Base-by-base conservation (phyloP, 1,140 invertebrate genomes). In the Coptotermes formosanus region DNA sequence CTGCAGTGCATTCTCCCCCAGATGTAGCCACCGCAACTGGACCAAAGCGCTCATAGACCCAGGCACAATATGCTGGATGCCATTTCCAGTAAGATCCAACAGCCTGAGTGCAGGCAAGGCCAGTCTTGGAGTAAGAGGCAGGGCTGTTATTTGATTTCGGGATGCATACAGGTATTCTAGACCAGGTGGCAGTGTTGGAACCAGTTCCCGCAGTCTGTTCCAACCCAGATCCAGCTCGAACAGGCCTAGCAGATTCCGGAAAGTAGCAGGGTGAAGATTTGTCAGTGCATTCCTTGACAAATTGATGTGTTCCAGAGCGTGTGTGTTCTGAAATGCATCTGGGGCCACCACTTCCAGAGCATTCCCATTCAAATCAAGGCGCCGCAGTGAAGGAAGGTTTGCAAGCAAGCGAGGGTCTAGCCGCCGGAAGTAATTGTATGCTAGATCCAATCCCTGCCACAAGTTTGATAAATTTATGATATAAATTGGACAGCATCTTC, bases 321-420 rank as follows among this genome's bases (percentile, higher is more conserved):
- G 93, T 48, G 94, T 95, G 84, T 93, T 92, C 11, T 95, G 89
- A 88, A 97, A 97, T 1, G 94, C 94, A 43, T 94, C 93, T 0
- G 95, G 94, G 86, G 96, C 95, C 82, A 97, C 91, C 25, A 94
- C 91, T 1, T 91, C 92, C 21, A 98, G 91, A 14, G 94, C 92
- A 89, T 98, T 98, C 86, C 94, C 93, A 88, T 96, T 96, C 14
- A 98, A 89, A 92, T 97, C 96, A 16, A 98, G 91, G 87, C 94
- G 93, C 86, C 95, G 90, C 64, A 98, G 90, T 4, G 94, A 95
- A 43, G 96, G 96, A 55, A 97, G 89, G 88, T 96, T 96, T 1
- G 92, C 92, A 32, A 98, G 90, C 25, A 97, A 90, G 75, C 93
- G 93, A 8, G 94, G 93, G 88, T 96, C 95, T 4, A 97, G 88